Base-by-base conservation (phyloP, 1,140 invertebrate genomes). In the Thrips palmi region DNA sequence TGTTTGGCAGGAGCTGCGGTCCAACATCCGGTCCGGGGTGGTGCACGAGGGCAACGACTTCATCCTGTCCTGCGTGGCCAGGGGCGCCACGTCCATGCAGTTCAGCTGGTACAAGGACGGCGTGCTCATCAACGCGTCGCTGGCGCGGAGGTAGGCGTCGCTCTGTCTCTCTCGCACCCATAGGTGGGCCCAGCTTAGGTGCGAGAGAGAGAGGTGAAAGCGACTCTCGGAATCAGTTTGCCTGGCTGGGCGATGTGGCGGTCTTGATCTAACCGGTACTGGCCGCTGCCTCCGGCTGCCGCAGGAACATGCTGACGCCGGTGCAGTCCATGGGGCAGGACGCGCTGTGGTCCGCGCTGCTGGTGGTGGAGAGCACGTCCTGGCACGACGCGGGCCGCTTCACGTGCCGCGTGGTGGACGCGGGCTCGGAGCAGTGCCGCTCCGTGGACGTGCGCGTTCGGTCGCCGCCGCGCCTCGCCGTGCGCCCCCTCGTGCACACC, bases 61-160 rank as follows among this genome's bases (percentile, higher is more conserved):
- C 45, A 69, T 74, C 45, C 57, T 85, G 44, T 76, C 72, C 32
- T 85, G 80, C 49, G 62, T 69, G 31, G 77, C 77, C 23, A 70
- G 78, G 47, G 80, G 78, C 41, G 79, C 77, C 37, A 67, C 73
- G 2, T 61, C 66, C 24, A 74, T 77, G 49, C 65, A 63, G 22
- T 83, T 83, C 51, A 65, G 67, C 22, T 85, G 80, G 80, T 81
- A 72, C 59, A 85, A 83, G 52, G 78, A 85, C 50, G 70, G 72
- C 2, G 65, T 75, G 34, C 63, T 67, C 41, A 69, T 83, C 38
- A 82, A 83, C 52, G 70, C 67, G 43, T 71, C 70, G 39, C 69
- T 68, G 47, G 68, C 75, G 17, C 70, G 62, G 25, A 77, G 77
- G 77, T 79, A 60, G 64, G 42, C 20, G 7, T 32, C 4, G n/a